Percentiles rank a stretch among this genome's conserved stretches.
Conservation (phyloP, 2,797 vertebrate genomes). For the Molossus alvarezi region DNA sequence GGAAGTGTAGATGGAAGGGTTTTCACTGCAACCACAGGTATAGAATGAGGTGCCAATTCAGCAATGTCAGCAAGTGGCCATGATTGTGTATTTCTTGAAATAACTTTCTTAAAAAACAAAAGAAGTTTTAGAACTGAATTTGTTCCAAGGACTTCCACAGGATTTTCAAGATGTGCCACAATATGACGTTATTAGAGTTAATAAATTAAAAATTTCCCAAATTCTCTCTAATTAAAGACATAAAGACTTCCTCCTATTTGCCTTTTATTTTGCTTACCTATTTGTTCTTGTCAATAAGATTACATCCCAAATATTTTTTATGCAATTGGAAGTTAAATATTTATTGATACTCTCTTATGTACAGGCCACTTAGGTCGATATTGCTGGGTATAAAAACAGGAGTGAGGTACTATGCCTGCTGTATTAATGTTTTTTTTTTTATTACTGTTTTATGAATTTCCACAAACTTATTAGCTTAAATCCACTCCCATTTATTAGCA, state of each 20-base stretch:
- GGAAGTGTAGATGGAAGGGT: neutral
- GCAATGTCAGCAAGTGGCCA: neutral
- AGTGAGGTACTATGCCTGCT: neutral
- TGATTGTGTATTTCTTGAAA: conserved; percentile 14
- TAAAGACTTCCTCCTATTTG: neutral
- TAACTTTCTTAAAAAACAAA: conserved; percentile 2
- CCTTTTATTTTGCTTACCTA: neutral
- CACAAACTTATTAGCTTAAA: conserved; percentile 4
- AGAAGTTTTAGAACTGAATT: conserved; percentile 49
- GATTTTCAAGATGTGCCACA: conserved; percentile 33
- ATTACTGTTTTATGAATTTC: conserved; percentile 28
- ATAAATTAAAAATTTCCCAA: conserved; percentile 43
- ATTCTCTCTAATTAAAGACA: neutral
- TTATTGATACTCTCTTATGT: neutral
- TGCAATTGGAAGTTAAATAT: conserved; percentile 27
- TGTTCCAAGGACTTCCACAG: neutral
- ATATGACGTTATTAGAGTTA: neutral
- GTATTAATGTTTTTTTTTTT: neutral
- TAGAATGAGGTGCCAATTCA: neutral
- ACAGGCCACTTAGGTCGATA: neutral
- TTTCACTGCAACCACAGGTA: neutral
- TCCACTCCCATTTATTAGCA: neutral
- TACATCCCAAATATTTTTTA: neutral
- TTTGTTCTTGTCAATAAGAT: neutral
- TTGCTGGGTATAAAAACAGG: neutral